Base-by-base conservation (phyloP, 2,888 invertebrate species). In the Drosophila kanekoi region DNA sequence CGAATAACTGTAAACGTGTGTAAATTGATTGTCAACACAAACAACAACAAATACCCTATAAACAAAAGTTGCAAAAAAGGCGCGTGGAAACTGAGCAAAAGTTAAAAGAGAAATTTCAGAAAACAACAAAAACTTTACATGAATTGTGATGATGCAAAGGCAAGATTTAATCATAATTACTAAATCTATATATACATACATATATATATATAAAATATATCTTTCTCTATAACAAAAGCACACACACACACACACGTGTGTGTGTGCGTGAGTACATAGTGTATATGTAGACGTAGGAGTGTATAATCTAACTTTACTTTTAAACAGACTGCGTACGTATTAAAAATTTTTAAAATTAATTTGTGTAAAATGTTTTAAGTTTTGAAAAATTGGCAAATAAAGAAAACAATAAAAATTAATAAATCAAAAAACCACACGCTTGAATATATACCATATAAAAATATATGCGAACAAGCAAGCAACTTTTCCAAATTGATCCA, bases 321-420 rank as follows among this genome's bases (percentile, higher is more conserved):
- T 85, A 87, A 85, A 85, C 85, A 85, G 85, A 85, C 85, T 85
- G 85, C 85, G 84, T 85, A 85, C 87, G 85, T 85, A 85, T 85
- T 87, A 85, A 85, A 82, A 85, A 77, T 78, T 81, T 83, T 84
- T 84, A 80, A 85, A 85, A 82, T 84, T 81, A 87, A 87, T 79
- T 79, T 87, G 82, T 85, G 87, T 85, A 85, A 87, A 87, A 85
- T 85, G 85, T 85, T 85, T 85, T 85, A 85, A 85, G 85, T 85
- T 85, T 83, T 83, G 83, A 83, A 77, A 85, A 85, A 85, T 85
- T 85, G 85, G 85, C 85, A 85, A 85, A 85, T 85, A 85, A 85
- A 85, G 85, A 87, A 87, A 85, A 85, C 64, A 85, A 81, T 87
- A 85, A 84, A 84, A 84, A 87, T 87, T 81, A 83, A 87, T 87